Conservation (phyloP, 2,888 invertebrate genomes). For the Thymelicus lineola region DNA sequence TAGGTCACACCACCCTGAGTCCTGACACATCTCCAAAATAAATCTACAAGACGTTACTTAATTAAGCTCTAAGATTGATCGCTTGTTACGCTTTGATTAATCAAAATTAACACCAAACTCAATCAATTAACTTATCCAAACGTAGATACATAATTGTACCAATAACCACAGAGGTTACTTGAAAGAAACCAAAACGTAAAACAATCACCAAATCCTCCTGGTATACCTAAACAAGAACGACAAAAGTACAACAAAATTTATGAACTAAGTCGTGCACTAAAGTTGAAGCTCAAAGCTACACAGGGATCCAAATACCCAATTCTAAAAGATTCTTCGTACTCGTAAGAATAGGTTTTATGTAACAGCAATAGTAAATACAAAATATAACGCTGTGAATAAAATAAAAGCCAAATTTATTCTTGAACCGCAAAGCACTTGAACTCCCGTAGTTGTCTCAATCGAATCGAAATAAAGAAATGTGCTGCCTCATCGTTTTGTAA, state of each 20-base stretch:
- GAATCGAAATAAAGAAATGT: slow-evolving; percentile 64
- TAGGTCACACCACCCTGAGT: slow-evolving; percentile 50
- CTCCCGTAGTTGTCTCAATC: slow-evolving; percentile 57
- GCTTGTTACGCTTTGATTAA: slow-evolving; percentile 46
- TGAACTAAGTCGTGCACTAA: not conserved
- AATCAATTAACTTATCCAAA: too few relatives aligned
- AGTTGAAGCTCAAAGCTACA: not conserved
- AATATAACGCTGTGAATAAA: slow-evolving; percentile 66
- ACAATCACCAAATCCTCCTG: too few relatives aligned
- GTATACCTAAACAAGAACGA: too few relatives aligned
- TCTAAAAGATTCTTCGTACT: slow-evolving; percentile 16
- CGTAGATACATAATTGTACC: too few relatives aligned
- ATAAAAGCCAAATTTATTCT: slow-evolving; percentile 60
- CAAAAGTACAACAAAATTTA: not conserved
- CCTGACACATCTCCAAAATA: slow-evolving; percentile 59
- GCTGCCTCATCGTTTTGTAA: slow-evolving; percentile 70
- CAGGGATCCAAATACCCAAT: slow-evolving; percentile 6
- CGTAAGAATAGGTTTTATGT: slow-evolving; percentile 32
- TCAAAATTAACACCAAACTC: too few relatives aligned
- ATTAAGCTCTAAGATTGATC: slow-evolving; percentile 58
- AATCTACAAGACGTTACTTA: slow-evolving; percentile 59
- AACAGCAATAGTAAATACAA: slow-evolving; percentile 53
- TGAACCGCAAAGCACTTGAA: slow-evolving; percentile 54
- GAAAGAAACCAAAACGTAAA: too few relatives aligned
- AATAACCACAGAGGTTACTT: too few relatives aligned